Base-by-base conservation (phyloP, 2,797 vertebrate species). In the Champsocephalus esox region DNA sequence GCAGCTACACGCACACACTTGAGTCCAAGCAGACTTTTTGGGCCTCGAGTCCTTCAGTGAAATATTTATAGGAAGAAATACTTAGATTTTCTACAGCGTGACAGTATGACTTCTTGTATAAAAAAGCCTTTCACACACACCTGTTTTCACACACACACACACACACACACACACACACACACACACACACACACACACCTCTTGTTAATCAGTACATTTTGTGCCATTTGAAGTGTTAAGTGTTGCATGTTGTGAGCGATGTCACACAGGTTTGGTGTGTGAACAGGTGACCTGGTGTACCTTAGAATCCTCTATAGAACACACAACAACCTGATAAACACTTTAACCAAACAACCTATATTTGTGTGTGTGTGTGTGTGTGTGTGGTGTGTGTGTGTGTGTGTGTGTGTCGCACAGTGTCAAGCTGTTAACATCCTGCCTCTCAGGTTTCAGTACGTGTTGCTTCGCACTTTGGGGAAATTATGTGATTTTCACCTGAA, bases 151-250 rank as follows among this genome's bases (percentile, higher is more conserved):
- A 71, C 46, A 54, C 66, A 34, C 34, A 19, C 19, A 19, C 19
- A 19, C 19, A 19, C 19, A 19, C 19, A 44, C 41, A 43, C 59
- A 34, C 34, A 19, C 19, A 19, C 75, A 51, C 57, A 71, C 46
- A 54, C 66, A 34, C 34, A 19, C 19, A 19, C 19, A 19, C 19
- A 19, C 19, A 19, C 19, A 44, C 41, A 43, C 59, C n/a, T 43
- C 9, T 0, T 66, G 82, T 88, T 88, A 90, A 91, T 89, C 81
- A 80, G 79, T 83, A 87, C 63, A 90, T 87, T 86, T 88, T 54
- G 12, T 82, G 87, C 80, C 64, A 86, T 90, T 86, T 88, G 74
- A 89, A 75, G 89, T 90, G 87, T 82, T 91, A 92, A 93, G 81
- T 77, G 79, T 80, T 66, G 61, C 71, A 77, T 81, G 86, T 81